Conservation (phyloP, 2,113 vertebrate species). For the Pelecanus crispus region DNA sequence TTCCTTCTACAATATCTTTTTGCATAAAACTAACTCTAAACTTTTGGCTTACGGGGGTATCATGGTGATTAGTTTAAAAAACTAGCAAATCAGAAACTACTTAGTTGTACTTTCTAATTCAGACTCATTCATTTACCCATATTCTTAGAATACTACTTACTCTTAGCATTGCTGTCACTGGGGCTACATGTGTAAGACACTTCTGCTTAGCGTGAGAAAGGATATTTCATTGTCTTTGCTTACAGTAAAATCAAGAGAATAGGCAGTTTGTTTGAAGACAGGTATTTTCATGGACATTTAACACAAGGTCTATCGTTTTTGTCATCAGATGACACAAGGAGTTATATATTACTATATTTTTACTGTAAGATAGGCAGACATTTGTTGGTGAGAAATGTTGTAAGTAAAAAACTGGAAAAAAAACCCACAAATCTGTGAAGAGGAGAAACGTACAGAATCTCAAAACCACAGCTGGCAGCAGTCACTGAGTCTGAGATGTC, state of each 20-base stretch:
- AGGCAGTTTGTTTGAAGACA: background rate
- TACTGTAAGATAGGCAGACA: background rate
- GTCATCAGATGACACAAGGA: background rate
- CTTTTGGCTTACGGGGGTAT: background rate
- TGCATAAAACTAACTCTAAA: background rate
- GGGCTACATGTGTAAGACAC: background rate
- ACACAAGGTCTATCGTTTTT: background rate
- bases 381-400: background rate
- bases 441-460: background rate
- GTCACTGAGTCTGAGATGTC: background rate
- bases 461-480: background rate
- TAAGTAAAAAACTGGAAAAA: background rate
- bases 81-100: background rate
- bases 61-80: background rate
- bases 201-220: background rate
- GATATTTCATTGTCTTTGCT: background rate
- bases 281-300: background rate
- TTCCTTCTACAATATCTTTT: background rate
- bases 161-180: background rate
- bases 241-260: background rate
- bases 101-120: background rate
- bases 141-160: background rate
- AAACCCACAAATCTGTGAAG: background rate
- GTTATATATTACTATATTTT: background rate
- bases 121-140: background rate